Base-by-base conservation (phyloP, 2,113 vertebrate species). In the Pica pica region DNA sequence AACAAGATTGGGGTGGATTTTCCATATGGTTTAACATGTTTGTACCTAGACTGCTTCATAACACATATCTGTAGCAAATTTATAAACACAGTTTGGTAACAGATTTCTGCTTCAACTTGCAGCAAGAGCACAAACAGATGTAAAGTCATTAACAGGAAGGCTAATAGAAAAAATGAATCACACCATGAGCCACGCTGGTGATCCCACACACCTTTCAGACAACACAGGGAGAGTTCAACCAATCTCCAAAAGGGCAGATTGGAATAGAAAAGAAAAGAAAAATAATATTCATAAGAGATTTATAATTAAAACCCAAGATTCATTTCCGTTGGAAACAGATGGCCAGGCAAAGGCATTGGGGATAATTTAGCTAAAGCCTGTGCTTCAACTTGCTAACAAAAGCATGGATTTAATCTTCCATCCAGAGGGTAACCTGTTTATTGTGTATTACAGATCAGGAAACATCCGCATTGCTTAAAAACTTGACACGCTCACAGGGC, bases 321-420 rank as follows among this genome's bases (percentile, higher is more conserved):
- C 55, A 76, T 92, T 92, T 92, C 39, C 21, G 35, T 67, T 96
- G 91, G 79, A 92, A 91, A 93, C 85, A 96, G 84, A 95, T 97
- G 89, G 94, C 46, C 68, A 68, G 49, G 79, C 83, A 93, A 89
- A 87, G 49, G 86, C 83, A 93, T 87, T 87, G 23, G 85, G 84
- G 77, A 86, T 94, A 94, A 93, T 89, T 85, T 73, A 93, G 94
- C 81, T 89, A 95, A 96, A 96, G 80, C 83, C 65, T 78, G 83
- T 70, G 91, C 83, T 94, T 75, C 94, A 71, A 84, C 91, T 71
- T 87, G 65, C 81, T 94, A 84, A 93, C 94, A 94, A 91, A 93
- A 92, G 81, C 91, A 87, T 10, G 6, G 5, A 49, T 76, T 94
- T 94, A 89, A 94, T 89, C 87, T 73, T 42, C 74, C 77, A 76